Conservation (phyloP, 1,140 invertebrate species). For the Trigoniulus corallinus region DNA sequence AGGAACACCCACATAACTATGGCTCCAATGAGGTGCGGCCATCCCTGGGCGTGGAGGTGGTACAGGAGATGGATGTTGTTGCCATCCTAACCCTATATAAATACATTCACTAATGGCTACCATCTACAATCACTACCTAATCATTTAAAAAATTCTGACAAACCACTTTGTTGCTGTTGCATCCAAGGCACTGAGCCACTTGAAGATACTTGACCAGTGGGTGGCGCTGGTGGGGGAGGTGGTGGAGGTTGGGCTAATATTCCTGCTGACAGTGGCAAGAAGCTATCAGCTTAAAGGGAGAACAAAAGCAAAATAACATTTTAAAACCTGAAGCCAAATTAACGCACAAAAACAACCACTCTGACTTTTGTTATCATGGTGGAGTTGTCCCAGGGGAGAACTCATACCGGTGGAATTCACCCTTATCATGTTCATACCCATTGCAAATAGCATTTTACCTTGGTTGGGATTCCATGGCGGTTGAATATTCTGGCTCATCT, state of each 20-base stretch:
- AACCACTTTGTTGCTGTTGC: conserved; percentile 11
- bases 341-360: too few species aligned
- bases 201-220: neutral
- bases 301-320: too few species aligned
- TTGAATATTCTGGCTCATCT: too few species aligned
- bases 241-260: conserved; percentile 18
- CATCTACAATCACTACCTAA: neutral
- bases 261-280: conserved; percentile 9
- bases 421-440: too few species aligned
- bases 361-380: too few species aligned
- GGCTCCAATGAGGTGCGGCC: conserved; percentile 22
- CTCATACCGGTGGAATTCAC: too few species aligned
- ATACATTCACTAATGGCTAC: neutral
- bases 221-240: conserved; percentile 11
- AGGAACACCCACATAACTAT: conserved; percentile 14
- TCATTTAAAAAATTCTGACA: neutral
- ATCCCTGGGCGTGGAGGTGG: conserved; percentile 21
- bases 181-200: neutral
- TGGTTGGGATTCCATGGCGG: too few species aligned
- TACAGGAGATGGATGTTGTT: conserved; percentile 14
- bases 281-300: too few species aligned
- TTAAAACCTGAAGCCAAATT: too few species aligned
- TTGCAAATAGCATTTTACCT: too few species aligned
- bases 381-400: too few species aligned
- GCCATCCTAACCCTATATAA: conserved; percentile 15